Base-by-base conservation (phyloP, 2,113 vertebrate species). In the Percopsis transmontana region DNA sequence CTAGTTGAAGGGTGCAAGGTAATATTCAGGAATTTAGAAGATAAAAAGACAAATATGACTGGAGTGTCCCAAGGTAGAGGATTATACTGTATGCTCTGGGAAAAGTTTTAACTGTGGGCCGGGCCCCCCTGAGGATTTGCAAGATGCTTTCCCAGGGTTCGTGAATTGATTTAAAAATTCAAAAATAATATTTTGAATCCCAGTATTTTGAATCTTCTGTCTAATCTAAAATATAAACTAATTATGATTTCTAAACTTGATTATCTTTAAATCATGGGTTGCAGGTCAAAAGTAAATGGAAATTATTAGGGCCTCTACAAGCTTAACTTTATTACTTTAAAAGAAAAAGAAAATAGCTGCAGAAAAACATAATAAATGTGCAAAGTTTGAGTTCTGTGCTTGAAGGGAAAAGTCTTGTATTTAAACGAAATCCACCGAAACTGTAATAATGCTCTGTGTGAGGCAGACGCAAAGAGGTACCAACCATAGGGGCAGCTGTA, bases 21-120 rank as follows among this genome's bases (percentile, higher is more conserved):
- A 86, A 69, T 20, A 20, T 71, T 62, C 41, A 82, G 73, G 74
- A 81, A 83, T 81, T 68, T 56, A 52, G 77, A 24, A 69, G 41
- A 83, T 69, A 33, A 21, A 59, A 63, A 62, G 55, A 73, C 68
- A 72, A 79, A 68, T 63, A 78, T 70, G 77, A 77, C 53, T 33
- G 81, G 79, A 85, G 88, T 79, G 76, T 72, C 62, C 57, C 68
- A 42, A 73, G 41, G 51, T 9, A 70, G 79, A 83, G n/a, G 70
- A 74, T 57, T 60, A 84, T n/a, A n/a, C n/a, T n/a, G n/a, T n/a
- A n/a, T n/a, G n/a, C n/a, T n/a, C n/a, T n/a, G n/a, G n/a, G n/a
- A n/a, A n/a, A n/a, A n/a, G n/a, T n/a, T n/a, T n/a, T n/a, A n/a
- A n/a, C n/a, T n/a, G n/a, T n/a, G n/a, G n/a, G n/a, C n/a, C n/a